Conservation (phyloP, 1,140 invertebrate species). For the Drosophila arizonae region DNA sequence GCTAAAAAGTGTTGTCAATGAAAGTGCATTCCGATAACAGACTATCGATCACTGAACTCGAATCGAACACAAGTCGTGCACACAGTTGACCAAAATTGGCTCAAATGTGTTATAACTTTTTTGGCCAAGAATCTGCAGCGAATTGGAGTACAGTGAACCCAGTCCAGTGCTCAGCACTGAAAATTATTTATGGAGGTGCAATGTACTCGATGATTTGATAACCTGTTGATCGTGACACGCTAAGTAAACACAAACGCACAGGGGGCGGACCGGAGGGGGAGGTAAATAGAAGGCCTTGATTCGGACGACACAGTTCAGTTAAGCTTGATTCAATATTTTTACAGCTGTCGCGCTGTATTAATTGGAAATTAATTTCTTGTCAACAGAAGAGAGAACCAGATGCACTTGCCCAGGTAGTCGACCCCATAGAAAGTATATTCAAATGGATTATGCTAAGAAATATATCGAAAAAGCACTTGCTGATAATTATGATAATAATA, state of each 20-base stretch:
- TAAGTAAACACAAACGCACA: constrained; percentile 17
- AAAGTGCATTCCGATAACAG: constrained; percentile 31
- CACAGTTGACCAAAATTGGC: constrained; percentile 25
- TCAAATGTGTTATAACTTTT: not conserved
- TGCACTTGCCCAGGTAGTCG: constrained; percentile 14
- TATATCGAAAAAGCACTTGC: not conserved
- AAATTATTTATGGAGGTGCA: constrained; percentile 32
- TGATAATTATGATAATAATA: not conserved
- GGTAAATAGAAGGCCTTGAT: constrained; percentile 20
- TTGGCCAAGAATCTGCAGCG: constrained; percentile 23
- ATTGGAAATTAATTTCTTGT: constrained; percentile 68
- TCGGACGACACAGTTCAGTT: constrained; percentile 16
- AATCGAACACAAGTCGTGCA: constrained; percentile 18
- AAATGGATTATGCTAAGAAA: not conserved
- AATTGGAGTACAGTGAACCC: constrained; percentile 24
- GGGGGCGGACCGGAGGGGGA: not conserved
- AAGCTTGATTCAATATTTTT: constrained; percentile 60
- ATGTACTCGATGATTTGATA: constrained; percentile 34
- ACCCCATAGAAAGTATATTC: constrained; percentile 6
- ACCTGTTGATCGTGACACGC: constrained; percentile 41
- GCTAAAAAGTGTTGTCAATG: not conserved
- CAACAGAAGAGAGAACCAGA: constrained; percentile 38
- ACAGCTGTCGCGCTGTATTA: constrained; percentile 54
- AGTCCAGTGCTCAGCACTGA: not conserved
- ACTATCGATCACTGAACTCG: constrained; percentile 40